Base-by-base conservation (phyloP, 2,888 invertebrate species). In the Fabriciana adippe region DNA sequence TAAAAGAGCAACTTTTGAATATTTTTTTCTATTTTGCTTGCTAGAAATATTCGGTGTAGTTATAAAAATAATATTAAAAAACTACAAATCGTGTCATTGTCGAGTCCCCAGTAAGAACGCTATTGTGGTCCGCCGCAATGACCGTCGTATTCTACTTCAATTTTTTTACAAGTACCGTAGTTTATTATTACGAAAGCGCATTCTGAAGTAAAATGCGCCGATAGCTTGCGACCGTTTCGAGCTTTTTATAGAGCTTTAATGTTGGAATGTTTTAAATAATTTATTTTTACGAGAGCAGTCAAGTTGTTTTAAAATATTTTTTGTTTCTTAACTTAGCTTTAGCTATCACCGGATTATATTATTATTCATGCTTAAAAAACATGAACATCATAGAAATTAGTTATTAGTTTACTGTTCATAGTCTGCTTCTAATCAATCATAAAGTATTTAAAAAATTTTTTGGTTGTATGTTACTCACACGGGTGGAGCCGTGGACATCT, bases 131-230 rank as follows among this genome's bases (percentile, higher is more conserved):
- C 41, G 53, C 65, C 13, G 56, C 57, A 48, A n/a, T 62, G 67
- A 59, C 70, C 65, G 57, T 50, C 18, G 55, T 59, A 55, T 57
- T 63, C 31, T 56, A 62, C 65, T 73, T 68, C 56, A 62, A 66
- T 62, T 66, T 55, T n/a, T 69, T 65, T 65, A 65, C 41, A 67
- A 67, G 59, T 60, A 41, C 60, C 41, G 41, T 67, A 69, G 63
- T 69, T 71, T 71, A 64, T 67, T 71, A 73, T 73, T 69, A 50
- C 55, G 59, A 72, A 55, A 73, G 71, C 67, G 53, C 67, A 66
- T 71, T 69, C 55, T 59, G 62, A 55, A 63, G 64, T 50, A 57
- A 55, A 67, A 57, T 57, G 48, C 53, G 35, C 15, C 26, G 50
- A 64, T 65, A 67, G 21, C 50, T 62, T 16, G 66, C 45, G 26